These are phyloP conservation scores for Drosophila pseudotakahashii DNA, from an alignment of 2,888 invertebrate genomes.

Conservation along the genomic window DNA sequence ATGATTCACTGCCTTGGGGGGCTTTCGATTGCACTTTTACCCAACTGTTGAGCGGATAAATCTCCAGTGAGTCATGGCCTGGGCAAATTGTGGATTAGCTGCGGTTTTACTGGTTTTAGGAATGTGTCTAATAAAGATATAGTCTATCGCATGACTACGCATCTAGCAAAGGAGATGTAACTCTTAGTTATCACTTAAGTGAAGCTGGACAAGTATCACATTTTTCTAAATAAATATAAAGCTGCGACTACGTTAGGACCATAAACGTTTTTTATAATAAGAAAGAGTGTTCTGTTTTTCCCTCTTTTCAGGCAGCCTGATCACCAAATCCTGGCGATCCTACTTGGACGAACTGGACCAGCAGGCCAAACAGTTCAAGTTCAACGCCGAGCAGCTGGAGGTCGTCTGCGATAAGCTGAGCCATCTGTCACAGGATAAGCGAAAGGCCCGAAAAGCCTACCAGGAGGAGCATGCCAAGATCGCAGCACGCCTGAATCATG, in stretches of 20 bases:
- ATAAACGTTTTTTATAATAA: too few relatives aligned
- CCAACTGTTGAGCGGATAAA: conserved; percentile 23
- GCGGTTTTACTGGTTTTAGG: conserved; percentile 11
- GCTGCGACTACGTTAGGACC: too few relatives aligned
- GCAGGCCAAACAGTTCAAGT: conserved; percentile 91
- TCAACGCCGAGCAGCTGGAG: conserved; percentile 94
- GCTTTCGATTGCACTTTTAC: conserved; percentile 28
- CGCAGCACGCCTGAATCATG: conserved; percentile 91
- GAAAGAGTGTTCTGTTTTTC: neutral
- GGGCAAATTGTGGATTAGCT: conserved; percentile 31
- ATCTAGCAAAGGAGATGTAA: neutral
- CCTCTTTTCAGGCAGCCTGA: conserved; percentile 86
- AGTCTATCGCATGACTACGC: neutral
- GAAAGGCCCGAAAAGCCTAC: conserved; percentile 93
- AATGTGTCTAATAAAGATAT: conserved; percentile 15
- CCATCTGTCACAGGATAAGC: conserved; percentile 93
- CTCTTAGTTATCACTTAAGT: neutral
- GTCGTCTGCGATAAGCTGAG: conserved; percentile 92
- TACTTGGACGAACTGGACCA: conserved; percentile 96
- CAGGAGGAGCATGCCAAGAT: conserved; percentile 95
- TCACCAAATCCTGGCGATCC: conserved; percentile 91
- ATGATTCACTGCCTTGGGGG: conserved; percentile 22
- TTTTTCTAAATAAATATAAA: too few relatives aligned
- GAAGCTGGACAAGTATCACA: neutral
- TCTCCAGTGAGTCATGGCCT: conserved; percentile 23